Conservation (phyloP, 2,797 vertebrate species). For the Synanceia verrucosa region DNA sequence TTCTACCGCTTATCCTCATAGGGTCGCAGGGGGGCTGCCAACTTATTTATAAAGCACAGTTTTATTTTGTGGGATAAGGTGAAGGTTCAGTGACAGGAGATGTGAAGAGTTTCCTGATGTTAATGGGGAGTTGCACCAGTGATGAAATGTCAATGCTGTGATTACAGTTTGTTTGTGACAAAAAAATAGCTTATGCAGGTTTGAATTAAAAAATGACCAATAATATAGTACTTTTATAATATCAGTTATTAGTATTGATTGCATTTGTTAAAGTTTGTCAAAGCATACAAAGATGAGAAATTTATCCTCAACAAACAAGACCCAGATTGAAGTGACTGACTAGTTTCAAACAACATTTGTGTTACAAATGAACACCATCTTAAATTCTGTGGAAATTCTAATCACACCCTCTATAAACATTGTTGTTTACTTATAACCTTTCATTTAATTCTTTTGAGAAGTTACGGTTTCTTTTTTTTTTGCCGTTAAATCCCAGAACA, state of each 20-base stretch:
- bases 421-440: constrained; percentile 57
- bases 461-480: constrained; percentile 49
- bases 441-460: constrained; percentile 61
- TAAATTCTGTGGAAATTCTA: constrained; percentile 29
- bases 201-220: not conserved
- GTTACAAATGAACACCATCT: constrained; percentile 16
- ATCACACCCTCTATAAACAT: constrained; percentile 46
- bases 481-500: constrained; percentile 65
- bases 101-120: not conserved
- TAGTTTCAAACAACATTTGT: not conserved
- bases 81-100: not conserved
- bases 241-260: not conserved
- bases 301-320: not conserved
- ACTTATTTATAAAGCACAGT: too few relatives aligned
- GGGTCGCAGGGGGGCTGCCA: too few relatives aligned
- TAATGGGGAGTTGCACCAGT: not conserved
- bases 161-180: not conserved
- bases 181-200: not conserved
- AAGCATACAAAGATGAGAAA: not conserved
- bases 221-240: not conserved
- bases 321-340: not conserved
- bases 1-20: too few relatives aligned
- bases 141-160: not conserved
- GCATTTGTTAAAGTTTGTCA: not conserved
- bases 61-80: not conserved